Evolutionary conservation across 2,113 vertebrate species (phyloP).

Genomic region (Catharus fuscescens): DNA sequence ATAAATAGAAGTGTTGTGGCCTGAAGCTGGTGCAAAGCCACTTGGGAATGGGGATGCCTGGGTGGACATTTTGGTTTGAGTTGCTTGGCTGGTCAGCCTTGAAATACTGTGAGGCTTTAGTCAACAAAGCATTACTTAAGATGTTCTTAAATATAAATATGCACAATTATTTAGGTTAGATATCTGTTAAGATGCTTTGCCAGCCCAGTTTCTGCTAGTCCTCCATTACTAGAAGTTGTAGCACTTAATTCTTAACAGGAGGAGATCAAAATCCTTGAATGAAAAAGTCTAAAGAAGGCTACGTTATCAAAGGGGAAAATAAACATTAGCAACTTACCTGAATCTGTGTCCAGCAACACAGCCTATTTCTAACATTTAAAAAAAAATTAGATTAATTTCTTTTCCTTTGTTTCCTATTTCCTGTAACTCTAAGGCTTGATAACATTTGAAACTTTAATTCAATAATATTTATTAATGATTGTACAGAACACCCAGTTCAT

Average conservation of each 20-base stretch:
- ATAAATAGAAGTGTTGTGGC: neutral
- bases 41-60: neutral
- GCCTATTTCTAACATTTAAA: neutral
- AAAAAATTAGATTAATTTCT: neutral
- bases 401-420: neutral
- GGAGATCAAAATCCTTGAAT: neutral
- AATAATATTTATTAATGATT: neutral
- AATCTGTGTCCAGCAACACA: neutral
- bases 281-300: neutral
- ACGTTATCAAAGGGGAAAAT: neutral
- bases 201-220: neutral
- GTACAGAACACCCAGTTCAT: neutral
- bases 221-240: neutral
- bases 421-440: neutral
- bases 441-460: neutral
- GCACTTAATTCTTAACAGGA: neutral
- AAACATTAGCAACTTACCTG: neutral
- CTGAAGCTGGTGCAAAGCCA: neutral
- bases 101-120: neutral
- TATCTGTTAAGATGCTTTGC: neutral
- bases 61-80: neutral
- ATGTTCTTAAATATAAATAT: neutral
- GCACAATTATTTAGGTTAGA: neutral
- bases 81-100: neutral
- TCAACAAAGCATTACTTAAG: neutral